These are phyloP conservation scores for Orestias chungarensis DNA, from an alignment of 2,797 vertebrate species.

Conservation along the genomic window DNA sequence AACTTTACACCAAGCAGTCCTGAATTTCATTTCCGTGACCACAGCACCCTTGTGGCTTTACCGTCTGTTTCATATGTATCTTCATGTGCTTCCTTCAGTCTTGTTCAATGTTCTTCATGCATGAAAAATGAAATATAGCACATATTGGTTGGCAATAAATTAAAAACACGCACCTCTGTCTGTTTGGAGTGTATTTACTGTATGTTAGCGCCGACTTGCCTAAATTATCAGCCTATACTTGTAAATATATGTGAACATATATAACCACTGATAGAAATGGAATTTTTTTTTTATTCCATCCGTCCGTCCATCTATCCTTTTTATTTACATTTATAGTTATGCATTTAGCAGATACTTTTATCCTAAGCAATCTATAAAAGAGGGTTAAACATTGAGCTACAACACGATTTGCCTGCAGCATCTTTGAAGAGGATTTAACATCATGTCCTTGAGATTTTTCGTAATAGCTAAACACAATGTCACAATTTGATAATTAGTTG, in stretches of 20 bases:
- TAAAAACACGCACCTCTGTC: conserved; percentile 5
- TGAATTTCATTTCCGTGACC: conserved; percentile 45
- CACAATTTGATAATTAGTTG: too few species aligned
- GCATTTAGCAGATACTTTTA: too few species aligned
- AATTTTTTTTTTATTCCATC: not conserved
- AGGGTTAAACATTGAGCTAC: too few species aligned
- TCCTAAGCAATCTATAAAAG: too few species aligned
- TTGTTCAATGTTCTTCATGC: conserved; percentile 33
- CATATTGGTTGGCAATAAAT: conserved; percentile 44
- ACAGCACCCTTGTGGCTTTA: conserved; percentile 20
- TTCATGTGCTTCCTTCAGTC: conserved; percentile 31
- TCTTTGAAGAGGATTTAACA: too few species aligned
- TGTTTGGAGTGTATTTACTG: not conserved
- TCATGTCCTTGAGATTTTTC: too few species aligned
- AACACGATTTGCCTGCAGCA: too few species aligned
- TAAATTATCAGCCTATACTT: not conserved
- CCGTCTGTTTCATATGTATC: conserved; percentile 10
- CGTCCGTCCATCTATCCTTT: not conserved
- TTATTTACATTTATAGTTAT: too few species aligned
- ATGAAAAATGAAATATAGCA: conserved; percentile 34
- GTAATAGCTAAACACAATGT: too few species aligned
- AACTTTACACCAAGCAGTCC: conserved; percentile 22
- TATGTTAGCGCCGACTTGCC: not conserved
- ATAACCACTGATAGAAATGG: not conserved
- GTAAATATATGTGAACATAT: not conserved